Evolutionary conservation across 2,888 invertebrate genomes (phyloP).

Genomic region (Drosophila helvetica): DNA sequence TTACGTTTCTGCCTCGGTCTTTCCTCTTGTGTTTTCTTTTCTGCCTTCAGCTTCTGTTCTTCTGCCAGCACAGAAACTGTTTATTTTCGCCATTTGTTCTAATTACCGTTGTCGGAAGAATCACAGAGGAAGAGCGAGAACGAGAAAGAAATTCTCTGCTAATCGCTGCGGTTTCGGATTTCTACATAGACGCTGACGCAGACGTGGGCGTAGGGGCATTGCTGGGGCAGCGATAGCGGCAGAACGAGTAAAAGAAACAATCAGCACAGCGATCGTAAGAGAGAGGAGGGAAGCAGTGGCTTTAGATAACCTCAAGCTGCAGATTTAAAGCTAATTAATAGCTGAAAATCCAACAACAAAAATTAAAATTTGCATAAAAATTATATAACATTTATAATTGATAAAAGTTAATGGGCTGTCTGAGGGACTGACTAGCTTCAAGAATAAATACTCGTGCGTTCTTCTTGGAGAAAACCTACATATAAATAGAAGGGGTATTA

Average conservation of each 20-base stretch:
- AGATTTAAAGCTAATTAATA: background rate
- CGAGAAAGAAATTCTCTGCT: conserved; percentile 9
- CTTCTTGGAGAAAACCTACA: too few species aligned
- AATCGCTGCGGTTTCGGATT: conserved; percentile 43
- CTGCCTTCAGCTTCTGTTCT: conserved; percentile 39
- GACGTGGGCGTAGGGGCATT: conserved; percentile 12
- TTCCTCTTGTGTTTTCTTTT: conserved; percentile 25
- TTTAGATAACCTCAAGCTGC: background rate
- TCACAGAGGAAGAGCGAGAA: conserved; percentile 15
- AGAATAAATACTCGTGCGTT: background rate
- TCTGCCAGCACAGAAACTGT: conserved; percentile 44
- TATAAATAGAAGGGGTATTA: too few species aligned
- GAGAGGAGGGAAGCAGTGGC: background rate
- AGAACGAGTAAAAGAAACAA: conserved; percentile 11
- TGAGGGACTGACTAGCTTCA: background rate
- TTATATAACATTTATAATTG: background rate
- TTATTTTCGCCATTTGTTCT: conserved; percentile 71
- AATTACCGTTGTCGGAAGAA: conserved; percentile 58
- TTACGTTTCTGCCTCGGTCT: conserved; percentile 40
- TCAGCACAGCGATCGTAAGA: conserved; percentile 2
- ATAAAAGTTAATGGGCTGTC: background rate
- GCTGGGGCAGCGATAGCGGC: conserved; percentile 11
- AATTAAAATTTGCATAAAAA: background rate
- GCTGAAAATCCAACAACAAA: too few species aligned
- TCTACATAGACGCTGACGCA: conserved; percentile 14